These are phyloP conservation scores for Isotomurus palustris DNA, from an alignment of 2,888 invertebrate genomes.

Conservation along the genomic window DNA sequence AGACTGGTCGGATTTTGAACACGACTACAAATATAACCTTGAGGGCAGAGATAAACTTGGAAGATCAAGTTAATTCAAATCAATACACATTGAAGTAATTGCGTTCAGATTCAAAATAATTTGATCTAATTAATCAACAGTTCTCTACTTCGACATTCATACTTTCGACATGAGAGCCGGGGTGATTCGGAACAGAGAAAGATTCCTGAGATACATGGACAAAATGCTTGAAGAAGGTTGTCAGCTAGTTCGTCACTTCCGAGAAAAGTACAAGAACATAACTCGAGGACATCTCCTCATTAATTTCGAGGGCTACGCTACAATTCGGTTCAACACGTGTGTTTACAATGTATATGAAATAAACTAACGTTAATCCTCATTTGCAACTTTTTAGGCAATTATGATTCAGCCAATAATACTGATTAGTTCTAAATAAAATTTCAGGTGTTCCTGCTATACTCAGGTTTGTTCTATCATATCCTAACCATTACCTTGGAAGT, in stretches of 20 bases:
- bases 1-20: slow-evolving; percentile 19
- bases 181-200: not conserved
- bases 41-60: slow-evolving; percentile 18
- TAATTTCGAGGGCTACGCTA: slow-evolving; percentile 22
- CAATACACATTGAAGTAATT: too few relatives aligned
- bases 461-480: too few relatives aligned
- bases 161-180: not conserved
- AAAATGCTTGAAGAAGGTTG: not conserved
- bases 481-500: too few relatives aligned
- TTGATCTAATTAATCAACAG: too few relatives aligned
- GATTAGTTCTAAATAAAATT: too few relatives aligned
- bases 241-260: not conserved
- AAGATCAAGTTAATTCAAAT: slow-evolving; percentile 19
- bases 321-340: slow-evolving; percentile 18
- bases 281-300: slow-evolving; percentile 18
- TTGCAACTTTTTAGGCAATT: slow-evolving; percentile 13
- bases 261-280: slow-evolving; percentile 4
- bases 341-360: slow-evolving; percentile 20
- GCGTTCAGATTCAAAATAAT: too few relatives aligned
- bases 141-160: not conserved
- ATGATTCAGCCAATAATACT: too few relatives aligned
- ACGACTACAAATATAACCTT: slow-evolving; percentile 14
- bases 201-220: not conserved
- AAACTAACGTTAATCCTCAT: too few relatives aligned
- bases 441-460: too few relatives aligned